phyloP scores from a whole-genome alignment of 2,113 vertebrate genomes.

The Corvus hawaiiensis region DNA sequence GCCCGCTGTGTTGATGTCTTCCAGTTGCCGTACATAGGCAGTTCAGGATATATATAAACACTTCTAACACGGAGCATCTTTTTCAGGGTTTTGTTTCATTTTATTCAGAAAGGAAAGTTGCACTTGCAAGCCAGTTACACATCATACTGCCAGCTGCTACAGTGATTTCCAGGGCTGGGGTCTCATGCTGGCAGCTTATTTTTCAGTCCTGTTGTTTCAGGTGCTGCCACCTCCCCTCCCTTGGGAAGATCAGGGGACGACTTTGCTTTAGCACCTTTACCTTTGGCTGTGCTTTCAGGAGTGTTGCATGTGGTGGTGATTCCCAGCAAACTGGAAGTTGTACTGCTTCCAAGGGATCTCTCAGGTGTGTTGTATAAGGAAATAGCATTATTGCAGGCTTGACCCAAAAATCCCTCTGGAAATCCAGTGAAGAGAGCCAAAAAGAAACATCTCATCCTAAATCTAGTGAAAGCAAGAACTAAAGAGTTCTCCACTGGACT shows the following conservation, averaged over 20 bases:
- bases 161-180: not conserved
- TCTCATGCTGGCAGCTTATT: not conserved
- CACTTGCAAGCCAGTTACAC: not conserved
- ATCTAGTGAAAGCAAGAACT: not conserved
- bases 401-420: not conserved
- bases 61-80: not conserved
- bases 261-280: not conserved
- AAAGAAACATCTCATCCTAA: not conserved
- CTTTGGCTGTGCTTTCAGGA: not conserved
- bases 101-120: not conserved
- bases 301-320: fast-evolving
- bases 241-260: not conserved
- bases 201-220: not conserved
- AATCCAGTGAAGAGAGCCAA: not conserved
- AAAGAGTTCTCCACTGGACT: not conserved
- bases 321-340: not conserved
- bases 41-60: not conserved
- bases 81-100: fast-evolving
- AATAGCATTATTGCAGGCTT: not conserved
- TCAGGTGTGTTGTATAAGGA: not conserved
- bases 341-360: not conserved
- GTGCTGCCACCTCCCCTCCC: not conserved
- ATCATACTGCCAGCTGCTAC: not conserved
- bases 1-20: not conserved
- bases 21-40: not conserved